Evolutionary conservation across 2,888 invertebrate species (phyloP).

Genomic region (Drosophila neotestacea): DNA sequence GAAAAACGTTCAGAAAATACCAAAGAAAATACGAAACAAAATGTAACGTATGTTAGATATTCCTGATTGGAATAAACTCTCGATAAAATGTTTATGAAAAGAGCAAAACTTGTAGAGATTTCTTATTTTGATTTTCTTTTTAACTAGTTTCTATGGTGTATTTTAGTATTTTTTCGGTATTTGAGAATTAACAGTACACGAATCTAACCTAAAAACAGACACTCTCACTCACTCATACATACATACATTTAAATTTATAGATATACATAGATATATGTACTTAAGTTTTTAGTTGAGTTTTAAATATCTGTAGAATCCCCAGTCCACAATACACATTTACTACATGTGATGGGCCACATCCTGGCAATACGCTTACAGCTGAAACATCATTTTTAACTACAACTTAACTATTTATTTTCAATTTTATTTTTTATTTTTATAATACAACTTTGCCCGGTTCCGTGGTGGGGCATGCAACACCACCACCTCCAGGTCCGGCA

Average conservation of each 20-base stretch:
- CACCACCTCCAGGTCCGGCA: conserved; percentile 70
- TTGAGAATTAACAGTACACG: conserved; percentile 42
- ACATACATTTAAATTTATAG: conserved; percentile 8
- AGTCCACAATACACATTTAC: conserved; percentile 7
- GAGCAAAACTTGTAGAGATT: neutral
- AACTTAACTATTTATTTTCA: conserved; percentile 74
- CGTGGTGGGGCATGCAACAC: conserved; percentile 18
- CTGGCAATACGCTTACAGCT: conserved; percentile 67
- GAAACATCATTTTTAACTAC: conserved; percentile 77
- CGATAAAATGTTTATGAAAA: conserved; percentile 3
- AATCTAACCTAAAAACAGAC: conserved; percentile 17
- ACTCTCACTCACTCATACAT: neutral
- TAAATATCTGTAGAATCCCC: conserved; percentile 31
- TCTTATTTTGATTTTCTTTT: neutral
- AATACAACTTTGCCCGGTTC: conserved; percentile 74
- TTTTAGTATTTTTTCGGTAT: conserved; percentile 3
- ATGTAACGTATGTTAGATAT: neutral
- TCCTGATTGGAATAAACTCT: conserved; percentile 34
- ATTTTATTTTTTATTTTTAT: conserved; percentile 57
- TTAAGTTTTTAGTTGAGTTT: conserved; percentile 42
- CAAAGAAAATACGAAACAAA: neutral
- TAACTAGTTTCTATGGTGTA: conserved; percentile 21
- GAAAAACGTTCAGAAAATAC: neutral
- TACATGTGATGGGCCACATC: conserved; percentile 13
- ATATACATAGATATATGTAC: conserved; percentile 2